Base-by-base conservation (phyloP, 2,797 vertebrate genomes). In the Crypturellus tataupa region DNA sequence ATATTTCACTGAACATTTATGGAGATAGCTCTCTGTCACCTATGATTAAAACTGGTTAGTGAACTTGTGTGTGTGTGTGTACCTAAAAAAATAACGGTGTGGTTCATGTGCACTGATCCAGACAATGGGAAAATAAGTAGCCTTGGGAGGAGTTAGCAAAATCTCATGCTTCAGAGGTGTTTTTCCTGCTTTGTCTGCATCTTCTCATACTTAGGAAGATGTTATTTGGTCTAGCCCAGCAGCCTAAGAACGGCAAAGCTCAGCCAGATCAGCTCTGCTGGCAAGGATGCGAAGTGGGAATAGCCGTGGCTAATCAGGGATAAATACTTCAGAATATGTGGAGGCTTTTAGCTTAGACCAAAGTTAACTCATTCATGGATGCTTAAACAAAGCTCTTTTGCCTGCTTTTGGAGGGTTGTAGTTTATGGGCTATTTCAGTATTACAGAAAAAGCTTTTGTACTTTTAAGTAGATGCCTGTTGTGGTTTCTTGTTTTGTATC, bases 81-180 rank as follows among this genome's bases (percentile, higher is more conserved):
- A 78, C 37, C 6, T 25, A 70, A 25, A 51, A 75, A 82, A 67
- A 0, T 6, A 33, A 25, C 6, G 5, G 18, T 25, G 33, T 70
- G 35, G 10, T 25, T 76, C 10, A 20, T 0, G 1, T 40, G 13
- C 2, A 1, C 24, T 71, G 39, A 21, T 6, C 20, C 5, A 72
- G 49, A 12, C 5, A 46, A 63, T 25, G 33, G 23, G 20, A 76
- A 76, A 82, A 49, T n/a, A 76, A 65, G 21, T 35, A 76, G 8
- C 16, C 3, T 58, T 12, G 37, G 23, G 9, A 76, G 20, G 9
- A 55, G 12, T 51, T 37, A 49, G 14, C 12, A 25, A 71, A 63
- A 1, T 46, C 39, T 64, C 4, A 8, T 7, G 10, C 9, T 64
- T 69, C 35, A 33, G 31, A 78, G 6, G 5, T 47, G 7, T 16